Conservation (phyloP, 30 jellyfish, hydroid and myxozoan species). For the Hydractinia symbiolongicarpus region DNA sequence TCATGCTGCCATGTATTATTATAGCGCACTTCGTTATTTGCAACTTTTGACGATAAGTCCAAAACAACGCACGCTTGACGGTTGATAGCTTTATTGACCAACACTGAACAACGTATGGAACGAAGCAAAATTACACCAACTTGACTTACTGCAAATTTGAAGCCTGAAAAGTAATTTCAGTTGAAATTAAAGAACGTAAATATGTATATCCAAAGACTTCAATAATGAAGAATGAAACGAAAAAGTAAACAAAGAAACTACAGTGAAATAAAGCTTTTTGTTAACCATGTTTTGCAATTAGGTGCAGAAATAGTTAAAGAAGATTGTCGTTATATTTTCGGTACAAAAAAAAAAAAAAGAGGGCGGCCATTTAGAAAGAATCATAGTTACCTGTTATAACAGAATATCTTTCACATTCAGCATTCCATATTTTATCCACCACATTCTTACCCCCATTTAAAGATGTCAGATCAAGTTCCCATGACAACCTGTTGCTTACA, state of each 20-base stretch:
- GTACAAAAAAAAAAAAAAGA: not conserved
- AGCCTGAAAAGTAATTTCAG: not conserved
- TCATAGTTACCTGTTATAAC: constrained; percentile 69
- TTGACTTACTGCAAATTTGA: constrained; percentile 1
- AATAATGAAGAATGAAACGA: too few species aligned
- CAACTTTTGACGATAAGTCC: not conserved
- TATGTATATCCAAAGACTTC: too few species aligned
- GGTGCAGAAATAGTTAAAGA: too few species aligned
- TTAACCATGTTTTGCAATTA: too few species aligned
- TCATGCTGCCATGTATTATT: constrained; percentile 53
- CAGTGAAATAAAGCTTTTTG: too few species aligned
- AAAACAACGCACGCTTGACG: constrained; percentile 33
- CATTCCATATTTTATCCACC: constrained; percentile 49
- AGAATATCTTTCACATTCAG: constrained; percentile 60
- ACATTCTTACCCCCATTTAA: constrained; percentile 34
- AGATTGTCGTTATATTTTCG: too few species aligned
- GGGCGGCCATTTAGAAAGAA: not conserved
- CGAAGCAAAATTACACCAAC: constrained; percentile 23
- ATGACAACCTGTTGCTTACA: constrained; percentile 56
- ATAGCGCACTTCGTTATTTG: not conserved
- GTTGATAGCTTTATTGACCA: constrained; percentile 40
- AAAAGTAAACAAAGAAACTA: too few species aligned
- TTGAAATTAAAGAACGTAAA: not conserved
- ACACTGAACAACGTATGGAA: constrained; percentile 51
- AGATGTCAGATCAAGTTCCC: constrained; percentile 31